These are phyloP conservation scores for Palythoa grandis DNA, from an alignment of 92 coral and sea anemone genomes.

Conservation along the genomic window DNA sequence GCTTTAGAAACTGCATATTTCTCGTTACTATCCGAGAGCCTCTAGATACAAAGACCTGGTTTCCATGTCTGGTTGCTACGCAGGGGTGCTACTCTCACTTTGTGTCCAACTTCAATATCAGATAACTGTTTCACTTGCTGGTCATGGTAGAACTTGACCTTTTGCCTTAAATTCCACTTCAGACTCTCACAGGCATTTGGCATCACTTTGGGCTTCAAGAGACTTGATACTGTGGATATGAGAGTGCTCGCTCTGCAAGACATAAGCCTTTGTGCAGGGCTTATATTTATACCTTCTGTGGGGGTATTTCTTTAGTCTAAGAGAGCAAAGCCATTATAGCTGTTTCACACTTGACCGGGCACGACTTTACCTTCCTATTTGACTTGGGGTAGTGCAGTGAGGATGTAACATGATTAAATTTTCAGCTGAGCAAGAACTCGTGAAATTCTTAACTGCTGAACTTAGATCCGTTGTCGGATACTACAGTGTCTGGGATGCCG, in stretches of 20 bases:
- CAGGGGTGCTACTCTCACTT: not conserved
- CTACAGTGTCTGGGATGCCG: conserved; percentile 41
- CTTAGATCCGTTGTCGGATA: conserved; percentile 49
- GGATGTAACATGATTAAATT: conserved; percentile 46
- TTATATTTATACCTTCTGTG: conserved; percentile 15
- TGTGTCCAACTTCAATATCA: not conserved
- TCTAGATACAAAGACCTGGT: not conserved
- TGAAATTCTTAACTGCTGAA: conserved; percentile 39
- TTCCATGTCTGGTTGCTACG: not conserved
- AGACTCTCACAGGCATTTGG: not conserved
- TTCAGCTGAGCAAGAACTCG: conserved; percentile 36
- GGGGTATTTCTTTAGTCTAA: conserved; percentile 37
- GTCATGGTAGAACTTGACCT: not conserved
- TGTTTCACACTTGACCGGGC: conserved; percentile 26
- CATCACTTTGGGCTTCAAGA: not conserved
- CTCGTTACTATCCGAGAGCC: not conserved
- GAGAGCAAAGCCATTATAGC: conserved; percentile 47
- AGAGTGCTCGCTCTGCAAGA: not conserved
- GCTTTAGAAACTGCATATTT: not conserved
- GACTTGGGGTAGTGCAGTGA: conserved; percentile 33
- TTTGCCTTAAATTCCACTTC: not conserved
- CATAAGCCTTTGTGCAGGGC: not conserved
- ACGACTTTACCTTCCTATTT: conserved; percentile 29
- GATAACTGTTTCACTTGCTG: not conserved
- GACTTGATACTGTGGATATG: not conserved